Evolutionary conservation across 2,113 vertebrate species (phyloP).

Genomic region (Ptychochromis oligacanthus): DNA sequence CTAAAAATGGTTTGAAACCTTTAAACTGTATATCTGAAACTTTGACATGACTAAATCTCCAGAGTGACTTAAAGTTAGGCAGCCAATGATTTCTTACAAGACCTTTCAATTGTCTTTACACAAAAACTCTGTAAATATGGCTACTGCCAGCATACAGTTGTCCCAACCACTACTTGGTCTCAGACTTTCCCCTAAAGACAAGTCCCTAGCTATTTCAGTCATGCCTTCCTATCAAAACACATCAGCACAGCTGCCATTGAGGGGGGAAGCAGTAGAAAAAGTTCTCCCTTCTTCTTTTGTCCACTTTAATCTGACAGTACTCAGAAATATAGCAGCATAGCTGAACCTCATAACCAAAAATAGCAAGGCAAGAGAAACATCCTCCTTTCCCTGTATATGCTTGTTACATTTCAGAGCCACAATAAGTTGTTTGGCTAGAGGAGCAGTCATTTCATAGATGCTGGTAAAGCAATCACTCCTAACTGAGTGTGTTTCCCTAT

Average conservation of each 20-base stretch:
- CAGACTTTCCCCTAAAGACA: conserved; percentile 9
- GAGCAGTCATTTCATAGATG: not conserved
- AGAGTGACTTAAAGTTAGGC: too few species aligned
- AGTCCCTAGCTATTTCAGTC: conserved; percentile 40
- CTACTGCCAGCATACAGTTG: not conserved
- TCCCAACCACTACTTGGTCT: conserved; percentile 3
- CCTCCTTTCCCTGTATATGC: not conserved
- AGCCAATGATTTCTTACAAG: not conserved
- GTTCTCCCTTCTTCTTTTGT: not conserved
- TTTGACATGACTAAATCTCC: not conserved
- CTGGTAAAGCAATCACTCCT: not conserved
- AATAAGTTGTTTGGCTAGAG: conserved; percentile 24
- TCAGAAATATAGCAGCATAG: conserved; percentile 18
- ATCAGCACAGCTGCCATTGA: conserved; percentile 17
- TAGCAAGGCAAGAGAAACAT: not conserved
- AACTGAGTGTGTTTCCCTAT: not conserved
- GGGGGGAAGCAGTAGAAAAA: not conserved
- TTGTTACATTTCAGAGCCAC: conserved; percentile 10
- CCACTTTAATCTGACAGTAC: conserved; percentile 27
- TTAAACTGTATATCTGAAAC: not conserved
- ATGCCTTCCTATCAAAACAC: conserved; percentile 48
- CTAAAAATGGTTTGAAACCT: not conserved
- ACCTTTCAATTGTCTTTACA: not conserved
- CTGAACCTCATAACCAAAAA: conserved; percentile 16
- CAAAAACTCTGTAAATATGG: not conserved